phyloP scores from a whole-genome alignment of 2,888 invertebrate species.

The Latrodectus hesperus region DNA sequence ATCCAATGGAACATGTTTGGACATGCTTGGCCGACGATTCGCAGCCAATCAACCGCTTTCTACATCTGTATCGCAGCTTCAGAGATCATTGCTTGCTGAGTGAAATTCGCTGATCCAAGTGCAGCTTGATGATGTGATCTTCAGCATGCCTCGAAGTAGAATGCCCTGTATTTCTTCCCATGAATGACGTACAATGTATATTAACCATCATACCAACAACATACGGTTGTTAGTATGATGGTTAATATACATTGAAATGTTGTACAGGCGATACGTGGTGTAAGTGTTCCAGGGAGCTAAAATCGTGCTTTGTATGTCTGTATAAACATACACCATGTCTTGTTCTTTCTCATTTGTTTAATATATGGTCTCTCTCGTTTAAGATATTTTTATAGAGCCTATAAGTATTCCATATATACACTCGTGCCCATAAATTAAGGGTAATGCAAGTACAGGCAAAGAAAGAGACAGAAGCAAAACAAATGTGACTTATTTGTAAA shows the following conservation, averaged over 20 bases:
- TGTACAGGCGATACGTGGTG: background rate
- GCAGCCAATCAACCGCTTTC: constrained; percentile 8
- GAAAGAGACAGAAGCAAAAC: too few relatives aligned
- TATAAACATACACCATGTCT: background rate
- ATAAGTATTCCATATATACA: too few relatives aligned
- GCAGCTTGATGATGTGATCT: background rate
- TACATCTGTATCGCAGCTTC: constrained; percentile 12
- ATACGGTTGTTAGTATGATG: too few relatives aligned
- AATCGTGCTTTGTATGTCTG: background rate
- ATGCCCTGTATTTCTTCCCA: background rate
- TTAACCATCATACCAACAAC: background rate
- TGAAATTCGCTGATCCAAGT: background rate
- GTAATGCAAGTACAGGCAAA: too few relatives aligned
- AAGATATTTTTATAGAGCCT: too few relatives aligned
- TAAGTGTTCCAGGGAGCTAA: background rate
- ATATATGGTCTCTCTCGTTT: too few relatives aligned
- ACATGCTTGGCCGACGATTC: background rate
- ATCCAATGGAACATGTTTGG: constrained; percentile 11
- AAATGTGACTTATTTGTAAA: too few relatives aligned
- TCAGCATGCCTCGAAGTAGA: background rate
- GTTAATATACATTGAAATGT: background rate
- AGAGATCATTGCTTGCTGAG: constrained; percentile 18
- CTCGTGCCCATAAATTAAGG: too few relatives aligned
- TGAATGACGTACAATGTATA: background rate
- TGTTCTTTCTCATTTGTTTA: background rate